Conservation (phyloP, 1,140 invertebrate genomes). For the Paraescarpia echinospica region DNA sequence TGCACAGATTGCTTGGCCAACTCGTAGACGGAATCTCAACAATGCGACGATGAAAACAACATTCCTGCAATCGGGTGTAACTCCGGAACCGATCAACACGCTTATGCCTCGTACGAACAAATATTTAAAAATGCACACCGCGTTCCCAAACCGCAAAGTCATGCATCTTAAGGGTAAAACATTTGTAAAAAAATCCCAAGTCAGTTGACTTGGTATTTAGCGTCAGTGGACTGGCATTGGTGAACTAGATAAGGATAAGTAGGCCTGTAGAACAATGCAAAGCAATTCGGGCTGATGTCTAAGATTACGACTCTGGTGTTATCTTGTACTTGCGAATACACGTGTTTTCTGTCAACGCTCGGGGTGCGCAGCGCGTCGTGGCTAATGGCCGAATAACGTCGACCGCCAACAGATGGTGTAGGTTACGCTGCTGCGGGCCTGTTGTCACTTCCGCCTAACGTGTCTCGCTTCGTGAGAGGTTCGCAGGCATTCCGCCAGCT, state of each 20-base stretch:
- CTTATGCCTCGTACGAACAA: neutral
- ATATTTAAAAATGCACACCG: neutral
- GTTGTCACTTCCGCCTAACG: neutral
- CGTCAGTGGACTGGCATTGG: neutral
- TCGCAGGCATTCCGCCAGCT: neutral
- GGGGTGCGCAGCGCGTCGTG: neutral
- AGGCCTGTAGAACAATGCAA: neutral
- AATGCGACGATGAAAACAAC: neutral
- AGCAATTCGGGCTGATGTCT: neutral
- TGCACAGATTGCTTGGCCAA: neutral
- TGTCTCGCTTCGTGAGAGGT: neutral
- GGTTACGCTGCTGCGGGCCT: constrained; percentile 2
- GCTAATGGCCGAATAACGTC: neutral
- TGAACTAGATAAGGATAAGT: neutral
- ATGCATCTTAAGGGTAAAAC: too few species aligned
- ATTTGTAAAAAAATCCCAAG: neutral
- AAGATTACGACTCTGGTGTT: neutral
- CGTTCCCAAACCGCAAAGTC: too few species aligned
- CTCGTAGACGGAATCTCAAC: neutral
- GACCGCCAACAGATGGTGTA: neutral
- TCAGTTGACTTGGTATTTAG: neutral
- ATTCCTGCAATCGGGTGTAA: neutral
- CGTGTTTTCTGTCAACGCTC: neutral
- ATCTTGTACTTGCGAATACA: neutral
- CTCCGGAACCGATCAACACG: neutral